These are phyloP conservation scores for Sminthurides aquaticus DNA, from an alignment of 2,888 invertebrate species.

Conservation along the genomic window DNA sequence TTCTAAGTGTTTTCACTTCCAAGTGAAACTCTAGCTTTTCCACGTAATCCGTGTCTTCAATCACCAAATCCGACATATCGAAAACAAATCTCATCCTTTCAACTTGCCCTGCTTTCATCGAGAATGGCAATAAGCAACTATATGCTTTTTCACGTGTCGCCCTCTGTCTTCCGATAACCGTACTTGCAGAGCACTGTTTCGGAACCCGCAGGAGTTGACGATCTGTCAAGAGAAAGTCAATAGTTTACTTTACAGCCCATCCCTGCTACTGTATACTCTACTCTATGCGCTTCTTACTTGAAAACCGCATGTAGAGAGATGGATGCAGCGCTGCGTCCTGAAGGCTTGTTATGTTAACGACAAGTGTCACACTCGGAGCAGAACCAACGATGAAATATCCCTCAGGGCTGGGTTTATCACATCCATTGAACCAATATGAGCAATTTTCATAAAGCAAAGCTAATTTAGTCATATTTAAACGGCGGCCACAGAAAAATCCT, in stretches of 20 bases:
- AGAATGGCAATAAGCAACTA: not conserved
- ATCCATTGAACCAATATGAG: no score
- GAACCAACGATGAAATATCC: not conserved
- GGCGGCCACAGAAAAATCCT: no score
- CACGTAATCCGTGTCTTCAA: not conserved
- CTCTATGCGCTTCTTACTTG: no score
- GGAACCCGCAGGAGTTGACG: not conserved
- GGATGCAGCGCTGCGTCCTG: not conserved
- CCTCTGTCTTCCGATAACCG: not conserved
- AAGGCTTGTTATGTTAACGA: not conserved
- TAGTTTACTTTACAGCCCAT: no score
- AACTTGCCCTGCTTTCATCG: not conserved
- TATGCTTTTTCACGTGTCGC: not conserved
- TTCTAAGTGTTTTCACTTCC: constrained; percentile 7
- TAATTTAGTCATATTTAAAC: no score
- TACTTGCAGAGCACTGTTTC: not conserved
- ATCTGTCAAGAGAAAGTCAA: no score
- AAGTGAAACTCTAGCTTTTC: not conserved
- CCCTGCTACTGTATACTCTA: no score
- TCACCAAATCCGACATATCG: not conserved
- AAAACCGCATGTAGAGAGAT: not conserved
- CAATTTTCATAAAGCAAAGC: no score
- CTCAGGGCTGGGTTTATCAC: not conserved
- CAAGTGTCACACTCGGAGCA: not conserved
- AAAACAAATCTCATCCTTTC: not conserved